A percentile compares a stretch with the other conserved stretches of the same genome.
These are phyloP conservation scores for Nemotelus pantherinus DNA, from an alignment of 2,888 invertebrate genomes.

Conservation along the genomic window DNA sequence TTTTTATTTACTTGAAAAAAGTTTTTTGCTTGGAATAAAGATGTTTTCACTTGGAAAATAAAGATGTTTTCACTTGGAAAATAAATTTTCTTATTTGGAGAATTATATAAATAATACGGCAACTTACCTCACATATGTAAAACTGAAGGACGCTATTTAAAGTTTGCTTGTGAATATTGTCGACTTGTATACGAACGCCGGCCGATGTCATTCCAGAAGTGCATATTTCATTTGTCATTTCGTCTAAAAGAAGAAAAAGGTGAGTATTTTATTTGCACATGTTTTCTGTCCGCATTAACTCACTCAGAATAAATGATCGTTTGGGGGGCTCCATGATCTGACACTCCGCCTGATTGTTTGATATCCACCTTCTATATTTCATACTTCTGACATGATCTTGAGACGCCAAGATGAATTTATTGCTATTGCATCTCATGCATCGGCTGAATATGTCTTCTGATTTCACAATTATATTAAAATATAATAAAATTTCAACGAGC, in stretches of 20 bases:
- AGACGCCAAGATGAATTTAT: constrained; percentile 51
- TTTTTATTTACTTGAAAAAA: too few species aligned
- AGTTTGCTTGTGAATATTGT: constrained; percentile 63
- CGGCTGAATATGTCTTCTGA: constrained; percentile 75
- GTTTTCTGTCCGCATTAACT: not conserved
- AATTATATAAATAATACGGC: not conserved
- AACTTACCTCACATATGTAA: constrained; percentile 50
- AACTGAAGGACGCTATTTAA: constrained; percentile 51
- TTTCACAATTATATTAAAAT: constrained; percentile 73
- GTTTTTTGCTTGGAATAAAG: too few species aligned
- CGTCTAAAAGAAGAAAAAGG: constrained; percentile 40
- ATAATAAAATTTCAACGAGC: constrained; percentile 71
- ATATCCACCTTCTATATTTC: constrained; percentile 18
- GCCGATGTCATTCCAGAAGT: constrained; percentile 43
- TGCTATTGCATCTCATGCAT: constrained; percentile 73
- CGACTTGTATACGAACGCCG: constrained; percentile 47
- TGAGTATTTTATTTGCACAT: not conserved
- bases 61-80: not conserved
- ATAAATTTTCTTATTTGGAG: not conserved
- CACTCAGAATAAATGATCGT: constrained; percentile 41
- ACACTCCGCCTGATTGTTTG: not conserved
- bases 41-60: not conserved
- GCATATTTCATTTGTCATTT: constrained; percentile 43
- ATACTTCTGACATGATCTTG: constrained; percentile 40
- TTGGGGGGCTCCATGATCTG: constrained; percentile 25